Conservation (phyloP, 1,140 invertebrate species). For the Conus ventricosus region DNA sequence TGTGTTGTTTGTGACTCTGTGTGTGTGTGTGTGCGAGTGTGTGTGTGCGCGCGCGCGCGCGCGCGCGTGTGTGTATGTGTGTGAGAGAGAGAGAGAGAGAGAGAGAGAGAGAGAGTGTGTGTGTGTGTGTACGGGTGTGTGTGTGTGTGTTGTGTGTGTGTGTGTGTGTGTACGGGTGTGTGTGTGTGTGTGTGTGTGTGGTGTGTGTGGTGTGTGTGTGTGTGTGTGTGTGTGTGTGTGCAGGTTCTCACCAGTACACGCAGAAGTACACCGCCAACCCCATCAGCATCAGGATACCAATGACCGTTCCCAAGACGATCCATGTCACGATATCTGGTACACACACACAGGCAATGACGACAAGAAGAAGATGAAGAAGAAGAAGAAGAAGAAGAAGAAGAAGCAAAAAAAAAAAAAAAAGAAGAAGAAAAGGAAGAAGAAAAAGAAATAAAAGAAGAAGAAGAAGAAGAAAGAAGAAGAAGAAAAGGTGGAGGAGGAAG, state of each 20-base stretch:
- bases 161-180: background rate
- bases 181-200: background rate
- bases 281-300: background rate
- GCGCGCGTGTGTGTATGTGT: background rate
- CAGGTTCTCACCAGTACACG: background rate
- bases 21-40: background rate
- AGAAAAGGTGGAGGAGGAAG: no score
- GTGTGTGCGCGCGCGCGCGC: background rate
- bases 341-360: background rate
- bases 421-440: background rate
- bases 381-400: background rate
- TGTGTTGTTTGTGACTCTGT: background rate
- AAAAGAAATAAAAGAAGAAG: background rate
- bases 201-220: no score
- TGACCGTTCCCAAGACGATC: no score
- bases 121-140: background rate
- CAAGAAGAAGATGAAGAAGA: background rate
- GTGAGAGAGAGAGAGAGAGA: no score
- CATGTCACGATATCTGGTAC: background rate
- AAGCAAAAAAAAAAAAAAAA: background rate
- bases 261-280: background rate
- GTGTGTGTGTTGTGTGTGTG: background rate
- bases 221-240: no score
- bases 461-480: slow-evolving; percentile 1
- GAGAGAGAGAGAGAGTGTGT: no score